Conservation (phyloP, 2,113 vertebrate genomes). For the Protomyctophum bolini region DNA sequence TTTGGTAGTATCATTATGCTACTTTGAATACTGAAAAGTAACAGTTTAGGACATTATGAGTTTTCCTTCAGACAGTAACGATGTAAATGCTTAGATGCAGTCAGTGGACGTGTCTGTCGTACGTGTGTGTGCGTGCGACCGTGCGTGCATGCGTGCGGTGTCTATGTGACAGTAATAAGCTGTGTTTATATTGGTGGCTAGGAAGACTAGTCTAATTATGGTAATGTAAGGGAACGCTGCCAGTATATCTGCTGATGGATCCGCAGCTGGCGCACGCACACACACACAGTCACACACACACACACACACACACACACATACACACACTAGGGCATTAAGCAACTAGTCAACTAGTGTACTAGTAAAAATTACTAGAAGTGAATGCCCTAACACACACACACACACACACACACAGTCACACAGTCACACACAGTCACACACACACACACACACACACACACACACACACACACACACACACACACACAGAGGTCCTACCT, state of each 20-base stretch:
- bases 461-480: constrained; percentile 8
- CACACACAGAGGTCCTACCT: constrained; percentile 64
- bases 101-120: neutral
- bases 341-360: no score
- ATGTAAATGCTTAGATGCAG: no score
- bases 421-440: neutral
- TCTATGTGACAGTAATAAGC: constrained; percentile 70
- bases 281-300: constrained; percentile 24
- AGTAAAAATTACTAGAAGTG: constrained; percentile 9
- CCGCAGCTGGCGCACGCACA: constrained; percentile 27
- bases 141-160: constrained; percentile 1
- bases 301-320: neutral
- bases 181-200: constrained; percentile 67
- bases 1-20: no score
- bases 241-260: constrained; percentile 56
- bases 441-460: neutral
- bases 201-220: constrained; percentile 68
- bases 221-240: constrained; percentile 59
- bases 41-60: no score
- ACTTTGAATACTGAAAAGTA: no score
- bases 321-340: no score
- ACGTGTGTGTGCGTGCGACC: neutral
- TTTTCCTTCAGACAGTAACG: no score
- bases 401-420: neutral
- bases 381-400: neutral